A percentile compares a stretch with the other conserved stretches of the same genome.
Conservation (phyloP, 1,140 invertebrate species). For the Neoseiulus cucumeris region DNA sequence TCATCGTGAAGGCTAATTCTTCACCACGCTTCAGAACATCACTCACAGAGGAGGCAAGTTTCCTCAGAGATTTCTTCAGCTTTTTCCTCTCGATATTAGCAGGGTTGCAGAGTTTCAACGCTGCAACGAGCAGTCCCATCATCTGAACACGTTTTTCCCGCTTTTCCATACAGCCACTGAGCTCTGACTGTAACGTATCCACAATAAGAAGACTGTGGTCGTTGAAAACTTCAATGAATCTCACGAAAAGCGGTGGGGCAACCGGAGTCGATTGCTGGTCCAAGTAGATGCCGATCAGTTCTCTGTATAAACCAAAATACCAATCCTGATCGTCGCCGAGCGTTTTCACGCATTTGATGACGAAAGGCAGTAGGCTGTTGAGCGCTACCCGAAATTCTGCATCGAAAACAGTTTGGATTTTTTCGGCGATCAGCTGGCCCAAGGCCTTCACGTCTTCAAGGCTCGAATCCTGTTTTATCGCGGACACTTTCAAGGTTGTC, state of each 20-base stretch:
- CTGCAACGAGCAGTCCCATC: not conserved
- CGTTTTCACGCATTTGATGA: not conserved
- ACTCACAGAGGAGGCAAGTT: not conserved
- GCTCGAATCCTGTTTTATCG: not conserved
- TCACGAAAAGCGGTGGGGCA: not conserved
- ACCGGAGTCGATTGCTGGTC: not conserved
- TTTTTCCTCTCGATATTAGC: not conserved
- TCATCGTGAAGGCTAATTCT: not conserved
- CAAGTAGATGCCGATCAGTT: not conserved
- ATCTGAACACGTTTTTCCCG: slow-evolving; percentile 5
- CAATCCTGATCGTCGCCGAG: not conserved
- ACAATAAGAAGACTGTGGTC: not conserved
- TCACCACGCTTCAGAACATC: not conserved
- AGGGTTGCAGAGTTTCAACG: not conserved
- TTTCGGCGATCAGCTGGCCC: not conserved
- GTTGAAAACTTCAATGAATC: slow-evolving; percentile 2
- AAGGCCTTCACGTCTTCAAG: not conserved
- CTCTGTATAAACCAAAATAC: not conserved
- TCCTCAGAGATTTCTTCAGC: slow-evolving; percentile 4
- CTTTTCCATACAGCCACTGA: not conserved
- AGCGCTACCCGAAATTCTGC: not conserved
- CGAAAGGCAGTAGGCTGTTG: not conserved
- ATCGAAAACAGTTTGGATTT: slow-evolving; percentile 2
- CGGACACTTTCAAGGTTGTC: not conserved
- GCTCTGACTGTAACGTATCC: not conserved